Conservation (phyloP, 2,113 vertebrate genomes). For the Eudyptes chrysolophus region DNA sequence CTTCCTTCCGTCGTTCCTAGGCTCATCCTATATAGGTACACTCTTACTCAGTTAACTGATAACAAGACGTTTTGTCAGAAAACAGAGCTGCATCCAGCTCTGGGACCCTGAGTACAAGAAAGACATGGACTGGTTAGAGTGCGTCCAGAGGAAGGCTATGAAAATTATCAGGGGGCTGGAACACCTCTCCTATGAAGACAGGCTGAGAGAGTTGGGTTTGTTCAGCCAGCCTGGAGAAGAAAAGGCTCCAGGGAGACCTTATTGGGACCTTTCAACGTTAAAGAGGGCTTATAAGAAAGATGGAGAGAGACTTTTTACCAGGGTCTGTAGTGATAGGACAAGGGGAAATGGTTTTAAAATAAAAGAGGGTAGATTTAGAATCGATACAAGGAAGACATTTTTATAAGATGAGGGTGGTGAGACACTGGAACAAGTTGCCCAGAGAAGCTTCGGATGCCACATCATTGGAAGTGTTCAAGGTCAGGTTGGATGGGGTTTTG, state of each 20-base stretch:
- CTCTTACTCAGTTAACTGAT: not conserved
- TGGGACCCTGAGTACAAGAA: not conserved
- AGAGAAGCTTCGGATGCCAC: not conserved
- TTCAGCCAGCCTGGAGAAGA: not conserved
- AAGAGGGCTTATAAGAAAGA: not conserved
- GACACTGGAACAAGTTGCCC: not conserved
- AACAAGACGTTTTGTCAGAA: not conserved
- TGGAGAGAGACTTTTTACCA: not conserved
- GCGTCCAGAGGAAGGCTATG: not conserved
- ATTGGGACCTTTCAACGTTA: not conserved
- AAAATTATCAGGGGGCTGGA: not conserved
- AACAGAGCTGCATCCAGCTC: not conserved
- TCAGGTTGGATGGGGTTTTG: not conserved
- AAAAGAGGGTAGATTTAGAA: not conserved
- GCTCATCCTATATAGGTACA: not conserved
- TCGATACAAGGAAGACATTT: not conserved
- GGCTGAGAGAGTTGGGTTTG: not conserved
- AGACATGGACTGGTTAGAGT: not conserved
- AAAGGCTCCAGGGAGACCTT: not conserved
- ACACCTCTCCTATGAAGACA: not conserved
- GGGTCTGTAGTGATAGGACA: not conserved
- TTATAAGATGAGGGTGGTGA: not conserved
- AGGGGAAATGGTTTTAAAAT: not conserved
- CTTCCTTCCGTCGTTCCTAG: not conserved
- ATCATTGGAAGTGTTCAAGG: not conserved